Evolutionary conservation across 2,888 invertebrate genomes (phyloP).

Genomic region (Agriopis leucophaearia): DNA sequence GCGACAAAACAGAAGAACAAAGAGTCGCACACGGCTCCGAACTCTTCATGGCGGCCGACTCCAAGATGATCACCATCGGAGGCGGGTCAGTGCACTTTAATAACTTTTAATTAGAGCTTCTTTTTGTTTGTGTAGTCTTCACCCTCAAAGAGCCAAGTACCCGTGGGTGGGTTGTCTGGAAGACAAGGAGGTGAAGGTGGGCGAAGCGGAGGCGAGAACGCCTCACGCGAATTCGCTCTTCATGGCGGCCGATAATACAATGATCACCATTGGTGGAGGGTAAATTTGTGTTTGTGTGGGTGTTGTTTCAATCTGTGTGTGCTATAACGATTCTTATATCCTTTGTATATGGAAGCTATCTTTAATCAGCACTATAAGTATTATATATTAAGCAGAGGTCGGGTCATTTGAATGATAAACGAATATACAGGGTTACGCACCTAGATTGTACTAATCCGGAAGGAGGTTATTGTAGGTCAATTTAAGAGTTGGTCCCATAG

Average conservation of each 20-base stretch:
- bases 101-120: neutral
- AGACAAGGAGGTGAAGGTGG: constrained; percentile 70
- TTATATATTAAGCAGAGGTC: no score
- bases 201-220: constrained; percentile 59
- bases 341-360: neutral
- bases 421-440: no score
- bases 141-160: constrained; percentile 94
- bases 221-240: constrained; percentile 94
- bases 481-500: no score
- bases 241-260: constrained; percentile 97
- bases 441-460: no score
- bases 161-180: constrained; percentile 96
- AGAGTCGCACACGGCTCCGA: constrained; percentile 94
- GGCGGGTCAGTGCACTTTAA: constrained; percentile 91
- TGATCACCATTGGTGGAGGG: constrained; percentile 98
- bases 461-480: no score
- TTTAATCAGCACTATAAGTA: no score
- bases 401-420: no score
- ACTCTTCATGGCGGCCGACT: constrained; percentile 98
- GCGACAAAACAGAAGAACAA: constrained; percentile 84
- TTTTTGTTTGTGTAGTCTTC: constrained; percentile 79
- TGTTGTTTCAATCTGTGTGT: constrained; percentile 10
- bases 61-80: constrained; percentile 97
- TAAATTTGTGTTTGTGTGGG: constrained; percentile 79
- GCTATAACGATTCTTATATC: neutral